A percentile compares a stretch with the other conserved stretches of the same genome.
Conservation (phyloP, 2,888 invertebrate species). For the Glaucopsyche alexis region DNA sequence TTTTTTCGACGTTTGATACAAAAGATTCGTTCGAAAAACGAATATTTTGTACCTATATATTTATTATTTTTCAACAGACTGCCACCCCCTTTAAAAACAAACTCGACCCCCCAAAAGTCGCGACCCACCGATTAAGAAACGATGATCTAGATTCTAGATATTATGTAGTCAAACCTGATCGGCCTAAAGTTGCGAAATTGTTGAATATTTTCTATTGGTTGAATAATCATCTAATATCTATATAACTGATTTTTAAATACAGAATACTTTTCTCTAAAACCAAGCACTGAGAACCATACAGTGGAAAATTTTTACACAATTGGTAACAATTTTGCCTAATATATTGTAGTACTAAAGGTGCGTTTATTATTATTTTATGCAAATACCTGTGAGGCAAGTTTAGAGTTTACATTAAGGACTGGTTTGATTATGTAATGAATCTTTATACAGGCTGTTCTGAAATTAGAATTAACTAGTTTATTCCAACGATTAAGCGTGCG, state of each 20-base stretch:
- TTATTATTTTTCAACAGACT: too few relatives aligned
- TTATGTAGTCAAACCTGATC: neutral
- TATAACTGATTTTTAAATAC: too few relatives aligned
- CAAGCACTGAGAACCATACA: neutral
- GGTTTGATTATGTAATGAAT: neutral
- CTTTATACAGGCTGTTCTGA: neutral
- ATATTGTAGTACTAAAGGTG: neutral
- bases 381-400: neutral
- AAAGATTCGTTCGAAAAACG: too few relatives aligned
- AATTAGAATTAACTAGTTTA: neutral
- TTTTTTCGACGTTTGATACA: too few relatives aligned
- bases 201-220: too few relatives aligned
- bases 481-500: neutral
- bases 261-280: too few relatives aligned
- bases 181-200: neutral
- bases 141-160: too few relatives aligned
- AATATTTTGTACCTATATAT: too few relatives aligned
- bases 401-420: slow-evolving; percentile 4
- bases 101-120: too few relatives aligned
- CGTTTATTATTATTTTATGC: slow-evolving; percentile 7
- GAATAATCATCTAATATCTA: too few relatives aligned
- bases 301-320: neutral
- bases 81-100: too few relatives aligned
- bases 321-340: neutral
- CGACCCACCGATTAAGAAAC: too few relatives aligned